Conservation (phyloP, 2,888 invertebrate genomes). For the Oligia strigilis region DNA sequence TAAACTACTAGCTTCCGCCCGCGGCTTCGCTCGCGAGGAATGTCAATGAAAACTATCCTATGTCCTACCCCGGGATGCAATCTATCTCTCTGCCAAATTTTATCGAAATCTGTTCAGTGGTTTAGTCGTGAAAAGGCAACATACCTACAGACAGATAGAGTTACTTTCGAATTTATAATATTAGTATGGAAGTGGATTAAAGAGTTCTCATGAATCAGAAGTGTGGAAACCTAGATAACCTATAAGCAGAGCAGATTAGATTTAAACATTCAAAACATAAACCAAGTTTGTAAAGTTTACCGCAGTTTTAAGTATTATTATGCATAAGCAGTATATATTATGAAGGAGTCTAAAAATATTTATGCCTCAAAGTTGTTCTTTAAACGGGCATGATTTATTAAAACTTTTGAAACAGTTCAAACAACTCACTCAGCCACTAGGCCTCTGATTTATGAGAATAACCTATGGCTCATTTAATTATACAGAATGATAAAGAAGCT, state of each 20-base stretch:
- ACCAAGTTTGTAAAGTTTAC: constrained; percentile 12
- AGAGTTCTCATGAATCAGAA: constrained; percentile 17
- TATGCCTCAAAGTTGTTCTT: constrained; percentile 25
- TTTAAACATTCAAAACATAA: constrained; percentile 28
- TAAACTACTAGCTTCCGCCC: not conserved
- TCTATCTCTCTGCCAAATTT: too few species aligned
- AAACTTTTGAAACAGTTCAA: constrained; percentile 46
- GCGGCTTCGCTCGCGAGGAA: too few species aligned
- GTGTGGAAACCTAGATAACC: constrained; percentile 25
- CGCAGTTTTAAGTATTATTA: constrained; percentile 1
- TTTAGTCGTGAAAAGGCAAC: too few species aligned
- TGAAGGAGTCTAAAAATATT: constrained; percentile 26
- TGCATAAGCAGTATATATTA: not conserved
- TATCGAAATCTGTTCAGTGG: too few species aligned
- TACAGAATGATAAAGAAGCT: constrained; percentile 32
- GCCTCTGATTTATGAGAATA: constrained; percentile 39
- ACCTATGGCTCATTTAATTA: constrained; percentile 43
- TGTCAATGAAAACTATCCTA: too few species aligned
- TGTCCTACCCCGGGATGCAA: too few species aligned
- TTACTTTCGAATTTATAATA: too few species aligned
- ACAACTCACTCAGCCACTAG: constrained; percentile 40
- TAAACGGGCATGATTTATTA: constrained; percentile 39
- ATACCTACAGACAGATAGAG: too few species aligned
- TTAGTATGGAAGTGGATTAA: not conserved
- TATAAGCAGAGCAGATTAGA: constrained; percentile 8